Evolutionary conservation across 1,140 invertebrate genomes (phyloP).

Genomic region (Trichonephila clavata): DNA sequence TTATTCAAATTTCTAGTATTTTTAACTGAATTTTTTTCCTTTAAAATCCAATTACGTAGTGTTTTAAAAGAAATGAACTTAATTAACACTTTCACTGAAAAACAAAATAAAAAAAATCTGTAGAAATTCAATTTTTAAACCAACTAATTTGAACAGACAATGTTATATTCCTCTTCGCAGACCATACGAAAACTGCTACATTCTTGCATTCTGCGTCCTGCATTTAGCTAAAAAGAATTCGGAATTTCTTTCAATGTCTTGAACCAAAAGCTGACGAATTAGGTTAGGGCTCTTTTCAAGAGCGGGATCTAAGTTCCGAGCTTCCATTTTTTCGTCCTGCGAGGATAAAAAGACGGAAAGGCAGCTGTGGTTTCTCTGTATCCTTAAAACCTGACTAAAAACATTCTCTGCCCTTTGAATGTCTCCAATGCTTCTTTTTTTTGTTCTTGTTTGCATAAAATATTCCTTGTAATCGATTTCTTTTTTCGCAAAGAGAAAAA

Average conservation of each 20-base stretch:
- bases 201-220: too few species aligned
- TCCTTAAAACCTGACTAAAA: constrained; percentile 26
- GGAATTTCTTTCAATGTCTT: neutral
- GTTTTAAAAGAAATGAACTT: too few species aligned
- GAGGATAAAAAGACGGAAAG: neutral
- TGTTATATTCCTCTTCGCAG: too few species aligned
- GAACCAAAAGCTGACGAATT: constrained; percentile 1
- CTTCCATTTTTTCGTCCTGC: neutral
- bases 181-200: too few species aligned
- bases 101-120: too few species aligned
- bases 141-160: too few species aligned
- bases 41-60: too few species aligned
- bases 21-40: too few species aligned
- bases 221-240: neutral
- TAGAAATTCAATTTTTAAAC: too few species aligned
- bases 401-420: neutral
- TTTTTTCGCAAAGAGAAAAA: neutral
- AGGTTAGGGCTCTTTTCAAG: constrained; percentile 1
- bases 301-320: neutral
- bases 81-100: too few species aligned
- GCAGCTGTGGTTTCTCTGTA: constrained; percentile 8
- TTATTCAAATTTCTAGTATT: too few species aligned
- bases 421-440: neutral
- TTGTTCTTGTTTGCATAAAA: constrained; percentile 13
- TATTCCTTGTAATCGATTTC: constrained; percentile 14